These are phyloP conservation scores for Diabrotica undecimpunctata DNA, from an alignment of 1,140 invertebrate genomes.

Conservation along the genomic window DNA sequence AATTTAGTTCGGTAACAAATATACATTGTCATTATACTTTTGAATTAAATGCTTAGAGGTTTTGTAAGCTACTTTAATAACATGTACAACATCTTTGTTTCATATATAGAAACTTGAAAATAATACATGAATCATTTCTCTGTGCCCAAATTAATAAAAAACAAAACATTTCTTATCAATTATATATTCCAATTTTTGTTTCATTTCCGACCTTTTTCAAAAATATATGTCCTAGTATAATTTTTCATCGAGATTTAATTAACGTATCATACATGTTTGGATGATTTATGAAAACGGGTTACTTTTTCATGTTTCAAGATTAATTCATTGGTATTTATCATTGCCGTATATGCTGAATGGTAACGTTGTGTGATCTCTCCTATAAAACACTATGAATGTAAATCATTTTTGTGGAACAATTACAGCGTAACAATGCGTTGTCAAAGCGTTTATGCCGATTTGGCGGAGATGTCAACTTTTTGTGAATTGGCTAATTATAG, in stretches of 20 bases:
- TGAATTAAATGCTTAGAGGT: no score
- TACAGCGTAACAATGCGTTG: constrained; percentile 16
- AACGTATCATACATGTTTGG: background rate
- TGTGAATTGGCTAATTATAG: no score
- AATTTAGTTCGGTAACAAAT: no score
- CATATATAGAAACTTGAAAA: no score
- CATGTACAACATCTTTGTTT: no score
- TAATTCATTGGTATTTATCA: constrained; percentile 3
- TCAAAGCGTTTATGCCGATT: constrained; percentile 24
- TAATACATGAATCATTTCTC: no score
- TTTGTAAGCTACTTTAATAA: no score
- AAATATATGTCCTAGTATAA: background rate
- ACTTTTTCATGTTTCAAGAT: constrained; percentile 2
- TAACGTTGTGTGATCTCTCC: constrained; percentile 8
- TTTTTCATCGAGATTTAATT: background rate
- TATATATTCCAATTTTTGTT: no score
- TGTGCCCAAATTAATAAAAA: no score
- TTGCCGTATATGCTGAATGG: background rate
- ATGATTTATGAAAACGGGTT: constrained; percentile 1
- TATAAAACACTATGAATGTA: constrained; percentile 22
- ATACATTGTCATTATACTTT: no score
- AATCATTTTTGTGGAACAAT: constrained; percentile 28
- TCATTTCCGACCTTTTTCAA: background rate
- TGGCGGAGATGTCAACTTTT: no score
- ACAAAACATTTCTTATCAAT: no score